A percentile compares a stretch with the other conserved stretches of the same genome.
Conservation (phyloP, 2,888 invertebrate species). For the Agrilus mali region DNA sequence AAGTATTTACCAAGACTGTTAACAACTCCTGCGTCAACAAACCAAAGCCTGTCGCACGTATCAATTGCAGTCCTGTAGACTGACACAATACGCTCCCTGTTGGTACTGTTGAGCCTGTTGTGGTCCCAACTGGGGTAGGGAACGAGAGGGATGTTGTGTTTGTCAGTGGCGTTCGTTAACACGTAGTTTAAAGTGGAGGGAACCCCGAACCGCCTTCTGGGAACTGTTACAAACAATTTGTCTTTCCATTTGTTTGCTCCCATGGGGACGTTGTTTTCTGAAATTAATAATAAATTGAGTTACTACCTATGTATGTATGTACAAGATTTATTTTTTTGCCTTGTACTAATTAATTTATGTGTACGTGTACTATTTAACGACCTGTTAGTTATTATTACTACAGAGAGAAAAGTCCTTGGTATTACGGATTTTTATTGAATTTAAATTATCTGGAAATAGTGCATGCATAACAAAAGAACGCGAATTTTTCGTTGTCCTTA, state of each 20-base stretch:
- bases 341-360: no score
- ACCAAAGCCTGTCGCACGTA: slow-evolving; percentile 61
- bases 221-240: slow-evolving; percentile 57
- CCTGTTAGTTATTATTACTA: no score
- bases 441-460: no score
- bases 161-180: slow-evolving; percentile 20
- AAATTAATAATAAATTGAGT: neutral
- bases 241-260: slow-evolving; percentile 50
- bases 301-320: no score
- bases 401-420: no score
- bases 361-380: no score
- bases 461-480: no score
- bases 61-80: slow-evolving; percentile 62
- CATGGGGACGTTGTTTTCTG: slow-evolving; percentile 51
- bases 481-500: no score
- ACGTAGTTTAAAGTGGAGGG: slow-evolving; percentile 37
- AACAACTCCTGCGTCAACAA: slow-evolving; percentile 61
- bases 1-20: slow-evolving; percentile 31
- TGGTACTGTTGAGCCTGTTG: slow-evolving; percentile 41
- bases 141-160: slow-evolving; percentile 39
- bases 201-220: slow-evolving; percentile 49
- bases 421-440: no score
- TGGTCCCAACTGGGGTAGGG: slow-evolving; percentile 44
- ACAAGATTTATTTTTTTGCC: no score
- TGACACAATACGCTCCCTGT: slow-evolving; percentile 38